Conservation (phyloP, 2,888 invertebrate genomes). For the Drosophila testacea region DNA sequence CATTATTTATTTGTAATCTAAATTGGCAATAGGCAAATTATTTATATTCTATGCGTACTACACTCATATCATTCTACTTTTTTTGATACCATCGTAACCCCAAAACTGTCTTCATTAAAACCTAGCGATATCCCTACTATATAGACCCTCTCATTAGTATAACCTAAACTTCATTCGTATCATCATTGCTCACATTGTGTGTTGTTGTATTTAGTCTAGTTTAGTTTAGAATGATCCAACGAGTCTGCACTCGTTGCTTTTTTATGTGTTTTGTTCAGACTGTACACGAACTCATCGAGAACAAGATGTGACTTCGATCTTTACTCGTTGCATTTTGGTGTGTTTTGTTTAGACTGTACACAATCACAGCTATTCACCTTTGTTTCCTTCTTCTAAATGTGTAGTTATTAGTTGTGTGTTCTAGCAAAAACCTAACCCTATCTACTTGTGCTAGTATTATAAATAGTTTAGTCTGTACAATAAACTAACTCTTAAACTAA, state of each 20-base stretch:
- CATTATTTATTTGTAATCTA: slow-evolving; percentile 43
- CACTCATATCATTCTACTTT: slow-evolving; percentile 52
- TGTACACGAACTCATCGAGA: slow-evolving; percentile 6
- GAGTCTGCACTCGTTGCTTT: slow-evolving; percentile 21
- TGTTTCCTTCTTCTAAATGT: slow-evolving; percentile 59
- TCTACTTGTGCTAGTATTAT: slow-evolving; percentile 35
- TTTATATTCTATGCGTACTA: slow-evolving; percentile 51
- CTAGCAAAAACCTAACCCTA: slow-evolving; percentile 28
- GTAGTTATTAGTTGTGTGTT: slow-evolving; percentile 64
- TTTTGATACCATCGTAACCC: slow-evolving; percentile 30
- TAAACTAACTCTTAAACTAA: slow-evolving; percentile 22
- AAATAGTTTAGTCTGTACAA: slow-evolving; percentile 46
- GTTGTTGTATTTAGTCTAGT: slow-evolving; percentile 50
- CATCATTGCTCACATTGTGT: slow-evolving; percentile 39
- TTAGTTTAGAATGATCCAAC: slow-evolving; percentile 21
- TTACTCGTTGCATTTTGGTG: slow-evolving; percentile 28
- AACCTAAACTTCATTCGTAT: slow-evolving; percentile 34
- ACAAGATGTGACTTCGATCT: slow-evolving; percentile 10
- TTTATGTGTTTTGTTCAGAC: slow-evolving; percentile 11
- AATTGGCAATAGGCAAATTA: slow-evolving; percentile 63
- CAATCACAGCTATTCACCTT: slow-evolving; percentile 46
- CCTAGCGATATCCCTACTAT: slow-evolving; percentile 8
- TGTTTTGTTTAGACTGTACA: slow-evolving; percentile 54
- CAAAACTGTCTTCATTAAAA: slow-evolving; percentile 28
- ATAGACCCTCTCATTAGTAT: slow-evolving; percentile 29